Evolutionary conservation across 2,888 invertebrate species (phyloP).

Genomic region (Drosophila macrospina): DNA sequence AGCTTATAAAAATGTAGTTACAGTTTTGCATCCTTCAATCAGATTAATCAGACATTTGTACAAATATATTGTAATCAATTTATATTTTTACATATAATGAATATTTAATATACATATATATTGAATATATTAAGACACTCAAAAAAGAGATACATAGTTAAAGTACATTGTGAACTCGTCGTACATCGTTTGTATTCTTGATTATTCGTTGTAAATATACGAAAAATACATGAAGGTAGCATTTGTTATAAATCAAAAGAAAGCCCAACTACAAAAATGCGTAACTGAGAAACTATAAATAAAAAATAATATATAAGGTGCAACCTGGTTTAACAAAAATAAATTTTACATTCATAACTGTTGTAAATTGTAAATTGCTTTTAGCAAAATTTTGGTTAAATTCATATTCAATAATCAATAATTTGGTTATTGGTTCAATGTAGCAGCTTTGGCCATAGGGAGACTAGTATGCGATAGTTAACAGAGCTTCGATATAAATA

Average conservation of each 20-base stretch:
- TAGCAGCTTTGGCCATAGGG: constrained; percentile 60
- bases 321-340: constrained; percentile 27
- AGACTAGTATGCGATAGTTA: constrained; percentile 71
- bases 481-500: constrained; percentile 41
- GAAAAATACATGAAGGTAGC: constrained; percentile 35
- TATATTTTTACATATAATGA: constrained; percentile 16
- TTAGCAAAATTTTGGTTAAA: constrained; percentile 14
- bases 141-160: constrained; percentile 35
- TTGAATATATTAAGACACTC: constrained; percentile 63
- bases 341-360: constrained; percentile 4
- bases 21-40: neutral
- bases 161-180: constrained; percentile 53
- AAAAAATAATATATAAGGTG: constrained; percentile 38
- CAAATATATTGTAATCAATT: constrained; percentile 19
- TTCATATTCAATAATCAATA: constrained; percentile 9
- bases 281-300: constrained; percentile 27
- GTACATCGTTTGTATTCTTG: constrained; percentile 11
- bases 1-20: constrained; percentile 11
- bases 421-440: constrained; percentile 28
- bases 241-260: constrained; percentile 22
- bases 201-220: constrained; percentile 28
- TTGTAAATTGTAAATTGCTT: constrained; percentile 18
- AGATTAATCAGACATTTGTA: neutral
- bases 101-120: constrained; percentile 21
- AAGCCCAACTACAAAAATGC: constrained; percentile 38